Conservation (phyloP, 2,113 vertebrate species). For the Ginglymostoma cirratum region DNA sequence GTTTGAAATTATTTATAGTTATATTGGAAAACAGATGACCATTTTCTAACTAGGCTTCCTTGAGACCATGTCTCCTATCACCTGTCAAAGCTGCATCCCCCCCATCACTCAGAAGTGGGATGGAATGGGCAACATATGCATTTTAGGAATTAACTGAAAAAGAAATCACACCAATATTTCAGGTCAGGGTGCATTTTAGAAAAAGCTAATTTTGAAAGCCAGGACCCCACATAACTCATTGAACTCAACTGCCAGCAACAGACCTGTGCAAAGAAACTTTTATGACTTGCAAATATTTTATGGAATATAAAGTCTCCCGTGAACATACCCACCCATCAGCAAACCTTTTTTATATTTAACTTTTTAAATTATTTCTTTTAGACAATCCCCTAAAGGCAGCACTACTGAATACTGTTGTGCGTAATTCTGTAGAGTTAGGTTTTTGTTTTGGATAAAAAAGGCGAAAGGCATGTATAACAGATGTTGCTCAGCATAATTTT, state of each 20-base stretch:
- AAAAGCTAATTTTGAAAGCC: neutral
- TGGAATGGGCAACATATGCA: no score
- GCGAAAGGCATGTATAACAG: neutral
- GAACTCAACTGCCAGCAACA: neutral
- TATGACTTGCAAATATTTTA: neutral
- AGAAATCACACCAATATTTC: neutral
- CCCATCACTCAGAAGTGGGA: no score
- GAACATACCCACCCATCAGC: neutral
- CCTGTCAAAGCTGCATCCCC: no score
- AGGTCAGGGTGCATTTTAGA: neutral
- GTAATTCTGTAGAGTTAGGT: neutral
- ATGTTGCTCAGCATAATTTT: constrained; percentile 10
- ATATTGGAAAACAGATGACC: no score
- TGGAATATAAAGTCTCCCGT: neutral
- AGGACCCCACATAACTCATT: neutral
- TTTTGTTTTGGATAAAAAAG: neutral
- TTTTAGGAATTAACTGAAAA: no score
- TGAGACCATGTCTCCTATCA: no score
- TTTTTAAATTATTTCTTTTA: neutral
- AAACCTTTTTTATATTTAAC: neutral
- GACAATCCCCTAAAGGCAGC: neutral
- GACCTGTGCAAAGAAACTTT: neutral
- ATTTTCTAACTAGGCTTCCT: no score
- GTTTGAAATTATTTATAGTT: no score
- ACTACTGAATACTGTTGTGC: neutral